phyloP scores from a whole-genome alignment of 2,113 vertebrate genomes.

The Cynoglossus semilaevis region DNA sequence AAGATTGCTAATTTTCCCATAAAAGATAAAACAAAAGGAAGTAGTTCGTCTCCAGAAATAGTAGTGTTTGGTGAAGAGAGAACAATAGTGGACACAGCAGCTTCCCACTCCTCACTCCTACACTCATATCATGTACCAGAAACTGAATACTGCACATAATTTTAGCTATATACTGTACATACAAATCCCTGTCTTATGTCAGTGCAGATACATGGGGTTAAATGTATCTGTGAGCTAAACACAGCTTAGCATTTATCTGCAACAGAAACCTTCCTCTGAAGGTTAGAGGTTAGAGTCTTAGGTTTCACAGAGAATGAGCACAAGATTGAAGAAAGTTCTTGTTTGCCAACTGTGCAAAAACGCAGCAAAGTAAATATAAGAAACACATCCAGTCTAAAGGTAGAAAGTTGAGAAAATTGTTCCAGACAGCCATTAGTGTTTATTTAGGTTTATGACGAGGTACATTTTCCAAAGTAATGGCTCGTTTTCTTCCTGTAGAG shows the following conservation, averaged over 20 bases:
- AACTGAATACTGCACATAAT: conserved; percentile 15
- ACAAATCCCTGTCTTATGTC: conserved; percentile 3
- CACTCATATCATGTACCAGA: conserved; percentile 18
- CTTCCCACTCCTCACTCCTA: conserved; percentile 19
- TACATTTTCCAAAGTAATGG: no score
- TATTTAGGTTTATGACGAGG: no score
- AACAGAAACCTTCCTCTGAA: conserved; percentile 5
- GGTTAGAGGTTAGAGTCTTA: no score
- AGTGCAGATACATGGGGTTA: not conserved
- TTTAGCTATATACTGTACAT: not conserved
- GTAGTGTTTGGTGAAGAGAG: conserved; percentile 19
- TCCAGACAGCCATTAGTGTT: no score
- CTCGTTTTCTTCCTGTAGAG: not conserved
- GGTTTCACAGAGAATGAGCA: no score
- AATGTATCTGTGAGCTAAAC: conserved; percentile 3
- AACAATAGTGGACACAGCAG: conserved; percentile 32
- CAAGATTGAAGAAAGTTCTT: no score
- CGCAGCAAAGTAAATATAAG: no score
- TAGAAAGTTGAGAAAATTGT: not conserved
- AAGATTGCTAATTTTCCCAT: no score
- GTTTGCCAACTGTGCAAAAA: no score
- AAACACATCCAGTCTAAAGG: no score
- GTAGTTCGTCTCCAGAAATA: conserved; percentile 17
- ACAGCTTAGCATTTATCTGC: conserved; percentile 7
- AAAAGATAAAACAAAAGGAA: no score